phyloP scores from a whole-genome alignment of 1,140 invertebrate species.

The Dufourea novaeangliae region DNA sequence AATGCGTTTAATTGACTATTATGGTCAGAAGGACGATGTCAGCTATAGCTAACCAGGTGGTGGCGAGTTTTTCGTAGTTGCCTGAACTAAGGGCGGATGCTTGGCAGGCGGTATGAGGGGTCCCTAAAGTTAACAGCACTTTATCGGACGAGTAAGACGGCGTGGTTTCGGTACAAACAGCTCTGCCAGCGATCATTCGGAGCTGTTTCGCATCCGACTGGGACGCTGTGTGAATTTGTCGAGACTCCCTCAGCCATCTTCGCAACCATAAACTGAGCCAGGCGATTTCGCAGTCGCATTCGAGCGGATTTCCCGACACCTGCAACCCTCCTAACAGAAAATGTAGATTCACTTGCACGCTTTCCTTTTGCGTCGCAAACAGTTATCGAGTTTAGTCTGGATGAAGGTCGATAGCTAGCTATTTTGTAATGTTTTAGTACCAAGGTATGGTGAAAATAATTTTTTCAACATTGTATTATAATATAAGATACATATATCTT shows the following conservation, averaged over 20 bases:
- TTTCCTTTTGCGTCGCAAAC: no score
- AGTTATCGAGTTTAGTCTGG: no score
- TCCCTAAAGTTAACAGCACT: constrained; percentile 78
- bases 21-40: constrained; percentile 69
- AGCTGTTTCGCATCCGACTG: constrained; percentile 80
- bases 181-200: constrained; percentile 76
- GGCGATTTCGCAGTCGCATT: constrained; percentile 93
- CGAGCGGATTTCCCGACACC: constrained; percentile 91
- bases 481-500: constrained; percentile 8
- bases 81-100: constrained; percentile 81
- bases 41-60: constrained; percentile 69
- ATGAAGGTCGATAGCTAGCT: no score
- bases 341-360: constrained; percentile 1
- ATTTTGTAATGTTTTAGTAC: no score
- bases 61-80: constrained; percentile 72
- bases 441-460: no score
- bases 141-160: constrained; percentile 79
- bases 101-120: constrained; percentile 83
- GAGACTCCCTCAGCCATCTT: constrained; percentile 90
- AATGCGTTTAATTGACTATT: constrained; percentile 65
- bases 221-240: constrained; percentile 87
- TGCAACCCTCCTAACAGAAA: constrained; percentile 90
- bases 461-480: no score
- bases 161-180: constrained; percentile 79
- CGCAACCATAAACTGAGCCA: constrained; percentile 94